Percentiles rank a stretch among this genome's conserved stretches.
These are phyloP conservation scores for Tenthredo notha DNA, from an alignment of 2,888 invertebrate species.

Conservation along the genomic window DNA sequence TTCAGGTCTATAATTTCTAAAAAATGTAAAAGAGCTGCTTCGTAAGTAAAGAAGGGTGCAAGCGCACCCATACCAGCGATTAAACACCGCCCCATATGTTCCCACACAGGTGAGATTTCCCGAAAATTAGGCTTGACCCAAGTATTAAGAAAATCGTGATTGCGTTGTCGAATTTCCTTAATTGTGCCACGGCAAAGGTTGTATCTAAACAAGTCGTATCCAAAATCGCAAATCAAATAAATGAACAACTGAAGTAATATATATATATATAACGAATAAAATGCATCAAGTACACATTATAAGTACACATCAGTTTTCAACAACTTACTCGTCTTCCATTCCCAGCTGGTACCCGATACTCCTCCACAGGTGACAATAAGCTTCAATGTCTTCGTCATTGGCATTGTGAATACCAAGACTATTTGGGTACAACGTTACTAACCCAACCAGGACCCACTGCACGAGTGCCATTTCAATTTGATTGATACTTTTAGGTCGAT, in stretches of 20 bases:
- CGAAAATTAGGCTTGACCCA: constrained; percentile 64
- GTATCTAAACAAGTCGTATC: constrained; percentile 54
- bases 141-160: constrained; percentile 60
- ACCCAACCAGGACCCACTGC: constrained; percentile 80
- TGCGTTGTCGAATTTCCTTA: constrained; percentile 62
- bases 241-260: too few relatives aligned
- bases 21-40: constrained; percentile 67
- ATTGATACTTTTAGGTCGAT: constrained; percentile 69
- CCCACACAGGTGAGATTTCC: constrained; percentile 56
- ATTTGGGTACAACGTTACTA: constrained; percentile 78
- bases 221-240: neutral
- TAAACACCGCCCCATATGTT: constrained; percentile 30
- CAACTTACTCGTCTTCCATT: constrained; percentile 71
- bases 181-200: constrained; percentile 70
- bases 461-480: constrained; percentile 81
- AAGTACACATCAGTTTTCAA: too few relatives aligned
- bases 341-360: constrained; percentile 80
- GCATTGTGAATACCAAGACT: constrained; percentile 74
- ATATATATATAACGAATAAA: neutral
- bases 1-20: constrained; percentile 68
- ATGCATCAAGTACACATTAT: neutral
- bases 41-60: constrained; percentile 62
- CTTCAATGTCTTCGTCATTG: constrained; percentile 78
- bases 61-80: constrained; percentile 60
- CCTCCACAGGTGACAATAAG: constrained; percentile 80